Conservation (phyloP, 2,113 vertebrate genomes). For the Crotalus horridus region DNA sequence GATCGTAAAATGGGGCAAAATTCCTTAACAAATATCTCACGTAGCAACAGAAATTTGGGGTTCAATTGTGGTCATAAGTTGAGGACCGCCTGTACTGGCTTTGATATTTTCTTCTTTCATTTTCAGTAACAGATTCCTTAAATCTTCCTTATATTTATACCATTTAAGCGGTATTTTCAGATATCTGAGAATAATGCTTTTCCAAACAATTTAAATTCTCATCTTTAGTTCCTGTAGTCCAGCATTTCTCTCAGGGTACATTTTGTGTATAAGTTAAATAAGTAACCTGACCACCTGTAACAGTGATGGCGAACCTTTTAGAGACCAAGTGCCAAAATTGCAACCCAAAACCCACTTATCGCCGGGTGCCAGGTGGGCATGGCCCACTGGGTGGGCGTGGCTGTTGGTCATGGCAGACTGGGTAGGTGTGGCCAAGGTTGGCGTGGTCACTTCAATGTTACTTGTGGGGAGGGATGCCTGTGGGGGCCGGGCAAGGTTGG, state of each 20-base stretch:
- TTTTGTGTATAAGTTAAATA: not conserved
- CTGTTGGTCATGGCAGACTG: too few relatives aligned
- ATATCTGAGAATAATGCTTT: not conserved
- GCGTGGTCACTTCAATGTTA: too few relatives aligned
- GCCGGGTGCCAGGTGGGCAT: too few relatives aligned
- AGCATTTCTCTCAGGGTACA: not conserved
- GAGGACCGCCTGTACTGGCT: not conserved
- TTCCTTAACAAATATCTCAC: not conserved
- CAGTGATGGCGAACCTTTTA: too few relatives aligned
- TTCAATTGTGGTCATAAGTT: not conserved
- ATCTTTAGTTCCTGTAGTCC: not conserved
- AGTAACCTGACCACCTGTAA: not conserved
- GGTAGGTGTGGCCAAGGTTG: too few relatives aligned
- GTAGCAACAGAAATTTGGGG: not conserved
- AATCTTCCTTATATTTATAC: not conserved
- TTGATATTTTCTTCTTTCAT: not conserved
- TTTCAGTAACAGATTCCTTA: not conserved
- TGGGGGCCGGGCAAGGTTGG: too few relatives aligned
- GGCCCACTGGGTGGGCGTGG: too few relatives aligned
- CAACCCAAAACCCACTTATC: too few relatives aligned
- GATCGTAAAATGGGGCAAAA: not conserved
- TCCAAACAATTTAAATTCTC: not conserved
- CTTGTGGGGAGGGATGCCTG: too few relatives aligned
- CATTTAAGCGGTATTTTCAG: not conserved
- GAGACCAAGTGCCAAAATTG: too few relatives aligned